A percentile compares a stretch with the other conserved stretches of the same genome.
Evolutionary conservation across 1,140 invertebrate genomes (phyloP).

Genomic region (Microplitis demolitor): DNA sequence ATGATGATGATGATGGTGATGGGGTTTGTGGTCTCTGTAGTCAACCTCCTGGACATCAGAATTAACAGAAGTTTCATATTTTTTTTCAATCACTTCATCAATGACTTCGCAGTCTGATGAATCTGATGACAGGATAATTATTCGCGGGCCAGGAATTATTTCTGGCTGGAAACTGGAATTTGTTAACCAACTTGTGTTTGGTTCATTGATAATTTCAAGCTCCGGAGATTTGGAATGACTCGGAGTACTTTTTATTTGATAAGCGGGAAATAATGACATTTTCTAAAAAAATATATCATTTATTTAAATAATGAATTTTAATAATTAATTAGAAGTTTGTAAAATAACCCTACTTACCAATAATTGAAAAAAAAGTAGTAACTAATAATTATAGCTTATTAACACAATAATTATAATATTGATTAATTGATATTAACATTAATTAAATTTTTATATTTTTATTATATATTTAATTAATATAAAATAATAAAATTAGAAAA

Average conservation of each 20-base stretch:
- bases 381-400: too few relatives aligned
- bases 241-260: not conserved
- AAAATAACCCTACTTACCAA: not conserved
- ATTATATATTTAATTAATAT: too few relatives aligned
- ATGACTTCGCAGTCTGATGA: slow-evolving; percentile 36
- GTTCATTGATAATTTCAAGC: not conserved
- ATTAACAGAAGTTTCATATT: not conserved
- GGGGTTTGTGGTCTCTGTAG: not conserved
- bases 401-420: too few relatives aligned
- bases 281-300: not conserved
- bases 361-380: not conserved
- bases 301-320: not conserved
- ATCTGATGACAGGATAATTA: slow-evolving; percentile 35
- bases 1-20: not conserved
- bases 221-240: not conserved
- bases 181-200: slow-evolving; percentile 38
- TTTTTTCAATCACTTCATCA: not conserved
- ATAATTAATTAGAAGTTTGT: not conserved
- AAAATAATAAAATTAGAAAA: too few relatives aligned
- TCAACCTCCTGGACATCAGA: not conserved
- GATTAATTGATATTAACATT: too few relatives aligned
- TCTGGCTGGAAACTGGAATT: slow-evolving; percentile 47
- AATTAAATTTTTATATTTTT: too few relatives aligned
- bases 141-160: slow-evolving; percentile 18
- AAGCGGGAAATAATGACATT: slow-evolving; percentile 21